phyloP scores from a whole-genome alignment of 2,888 invertebrate genomes.

The Tethea ocularis region DNA sequence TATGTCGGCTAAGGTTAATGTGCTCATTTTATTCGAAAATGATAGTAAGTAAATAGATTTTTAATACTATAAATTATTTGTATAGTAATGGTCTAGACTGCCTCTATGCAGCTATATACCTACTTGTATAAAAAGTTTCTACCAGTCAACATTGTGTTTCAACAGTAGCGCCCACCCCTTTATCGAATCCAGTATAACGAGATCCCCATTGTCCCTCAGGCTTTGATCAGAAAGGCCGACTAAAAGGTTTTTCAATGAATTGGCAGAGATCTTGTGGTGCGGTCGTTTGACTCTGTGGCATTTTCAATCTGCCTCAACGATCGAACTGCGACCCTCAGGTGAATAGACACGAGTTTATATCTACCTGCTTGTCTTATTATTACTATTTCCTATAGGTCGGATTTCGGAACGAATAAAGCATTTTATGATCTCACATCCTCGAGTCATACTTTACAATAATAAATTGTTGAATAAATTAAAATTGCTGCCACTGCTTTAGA shows the following conservation, averaged over 20 bases:
- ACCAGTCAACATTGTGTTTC: background rate
- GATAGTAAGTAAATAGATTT: too few species aligned
- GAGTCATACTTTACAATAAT: too few species aligned
- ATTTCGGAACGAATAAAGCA: too few species aligned
- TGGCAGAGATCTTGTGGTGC: constrained; percentile 26
- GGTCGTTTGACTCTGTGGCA: constrained; percentile 36
- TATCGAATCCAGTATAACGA: background rate
- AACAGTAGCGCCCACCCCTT: background rate
- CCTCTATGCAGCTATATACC: background rate
- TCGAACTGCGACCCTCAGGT: constrained; percentile 22
- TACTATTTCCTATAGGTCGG: background rate
- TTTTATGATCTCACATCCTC: too few species aligned
- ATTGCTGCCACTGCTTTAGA: too few species aligned
- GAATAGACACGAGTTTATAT: constrained; percentile 16
- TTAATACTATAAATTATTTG: too few species aligned
- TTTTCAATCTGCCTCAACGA: constrained; percentile 33
- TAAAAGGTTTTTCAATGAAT: constrained; percentile 12
- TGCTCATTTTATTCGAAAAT: background rate
- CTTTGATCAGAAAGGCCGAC: constrained; percentile 2
- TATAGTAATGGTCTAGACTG: background rate
- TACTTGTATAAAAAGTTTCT: background rate
- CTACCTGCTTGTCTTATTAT: constrained; percentile 1
- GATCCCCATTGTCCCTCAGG: background rate
- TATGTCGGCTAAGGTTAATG: background rate
- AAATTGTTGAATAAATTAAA: too few species aligned